Evolutionary conservation across 2,888 invertebrate genomes (phyloP), one percentile per base, ranked within the genome.

Genomic region (Altica lythri): DNA sequence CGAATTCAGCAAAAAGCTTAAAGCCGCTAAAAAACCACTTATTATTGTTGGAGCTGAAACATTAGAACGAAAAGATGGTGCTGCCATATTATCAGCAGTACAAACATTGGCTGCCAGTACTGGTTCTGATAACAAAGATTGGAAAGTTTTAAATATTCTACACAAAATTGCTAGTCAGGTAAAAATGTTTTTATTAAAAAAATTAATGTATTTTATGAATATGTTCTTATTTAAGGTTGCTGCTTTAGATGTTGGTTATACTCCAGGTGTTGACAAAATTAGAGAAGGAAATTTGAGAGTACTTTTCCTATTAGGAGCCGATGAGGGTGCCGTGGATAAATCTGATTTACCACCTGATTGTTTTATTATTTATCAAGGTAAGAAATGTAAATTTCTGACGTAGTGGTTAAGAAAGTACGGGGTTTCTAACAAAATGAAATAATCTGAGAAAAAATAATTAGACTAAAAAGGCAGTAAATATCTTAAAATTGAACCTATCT

Each of bases 181-280:
- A 62, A 57, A 38, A 52, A 2, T 34, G 13, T 34, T n/a, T n/a
- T n/a, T 17, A 16, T 30, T 8, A 4, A 2, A 29, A 27, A 35
- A 25, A 13, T 14, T 13, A 12, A 14, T 19, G 38, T 9, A 5
- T 4, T 45, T 8, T 8, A 19, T 5, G 25, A 32, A 27, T 17
- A 38, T 8, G 19, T 43, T 17, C 48, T 45, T 4, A 6, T 53
- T 56, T 6, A 53, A 73, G 72, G 95, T 92, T 44, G 98, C 95
- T 9, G 98, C 99, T 2, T 79, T 97, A 51, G 99, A 99, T 79
- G 77, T 98, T 59, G 99, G 99, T 47, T 98, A 95, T 79, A 83
- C 84, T 64, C 84, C 94, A 0, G 90, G 92, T 4, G 78, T 84
- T 1, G 78, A 80, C 46, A 77, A 76, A 53, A 80, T 86, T 35